Evolutionary conservation across 2,113 vertebrate genomes (phyloP).

Genomic region (western clawed frog (Xenopus tropicalis)): DNA sequence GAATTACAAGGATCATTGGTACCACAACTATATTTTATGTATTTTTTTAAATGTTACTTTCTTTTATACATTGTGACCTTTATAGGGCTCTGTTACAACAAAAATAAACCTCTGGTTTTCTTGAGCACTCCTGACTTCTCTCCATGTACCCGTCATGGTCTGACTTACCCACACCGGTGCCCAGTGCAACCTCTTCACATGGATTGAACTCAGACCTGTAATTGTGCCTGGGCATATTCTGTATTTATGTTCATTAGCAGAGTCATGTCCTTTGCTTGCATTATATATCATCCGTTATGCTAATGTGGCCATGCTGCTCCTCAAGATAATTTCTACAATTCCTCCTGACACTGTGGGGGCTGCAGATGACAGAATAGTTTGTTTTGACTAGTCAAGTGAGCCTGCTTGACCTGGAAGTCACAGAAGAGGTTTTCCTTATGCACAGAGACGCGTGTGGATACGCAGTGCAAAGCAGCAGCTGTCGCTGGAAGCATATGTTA

Average conservation of each 20-base stretch:
- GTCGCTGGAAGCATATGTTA: constrained; percentile 27
- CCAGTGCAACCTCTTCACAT: too few species aligned
- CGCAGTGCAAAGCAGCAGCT: constrained; percentile 21
- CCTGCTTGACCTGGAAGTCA: constrained; percentile 41
- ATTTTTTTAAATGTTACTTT: too few species aligned
- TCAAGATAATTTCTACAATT: constrained; percentile 30
- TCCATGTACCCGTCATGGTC: too few species aligned
- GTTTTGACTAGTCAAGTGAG: constrained; percentile 44
- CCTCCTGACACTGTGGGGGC: constrained; percentile 29
- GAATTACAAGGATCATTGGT: too few species aligned
- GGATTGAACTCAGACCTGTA: too few species aligned
- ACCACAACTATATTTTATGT: too few species aligned
- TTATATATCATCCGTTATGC: not conserved
- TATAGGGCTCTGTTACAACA: too few species aligned
- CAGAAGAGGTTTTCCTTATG: constrained; percentile 32
- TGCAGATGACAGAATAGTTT: constrained; percentile 40
- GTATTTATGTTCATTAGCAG: not conserved
- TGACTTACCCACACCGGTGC: too few species aligned
- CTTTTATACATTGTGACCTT: too few species aligned
- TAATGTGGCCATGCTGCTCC: not conserved
- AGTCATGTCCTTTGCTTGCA: constrained; percentile 3
- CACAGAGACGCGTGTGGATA: constrained; percentile 21
- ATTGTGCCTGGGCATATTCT: not conserved
- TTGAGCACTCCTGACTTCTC: too few species aligned
- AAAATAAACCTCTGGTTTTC: too few species aligned